These are phyloP conservation scores for Epizoanthus ramosus DNA, from an alignment of 92 coral and sea anemone genomes.

Conservation along the genomic window DNA sequence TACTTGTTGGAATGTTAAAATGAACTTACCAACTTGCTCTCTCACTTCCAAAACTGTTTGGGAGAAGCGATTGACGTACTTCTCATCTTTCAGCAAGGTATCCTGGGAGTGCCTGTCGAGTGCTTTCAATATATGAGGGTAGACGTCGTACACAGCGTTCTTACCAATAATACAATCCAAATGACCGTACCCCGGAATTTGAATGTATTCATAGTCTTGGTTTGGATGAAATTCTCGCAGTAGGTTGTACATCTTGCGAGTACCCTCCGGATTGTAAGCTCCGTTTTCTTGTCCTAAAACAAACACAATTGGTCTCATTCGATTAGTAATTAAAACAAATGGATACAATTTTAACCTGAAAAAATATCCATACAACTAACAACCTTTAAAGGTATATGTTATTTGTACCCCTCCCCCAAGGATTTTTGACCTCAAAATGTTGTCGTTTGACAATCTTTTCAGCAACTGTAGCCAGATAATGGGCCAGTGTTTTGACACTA, in stretches of 20 bases:
- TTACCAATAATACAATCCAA: constrained; percentile 62
- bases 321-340: background rate
- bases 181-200: constrained; percentile 65
- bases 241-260: constrained; percentile 18
- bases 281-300: constrained; percentile 56
- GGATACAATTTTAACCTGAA: background rate
- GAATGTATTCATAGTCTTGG: constrained; percentile 43
- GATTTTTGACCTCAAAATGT: too few species aligned
- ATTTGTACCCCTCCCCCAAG: too few species aligned
- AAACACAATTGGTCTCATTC: background rate
- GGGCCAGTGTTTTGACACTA: too few species aligned
- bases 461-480: too few species aligned
- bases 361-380: background rate
- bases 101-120: constrained; percentile 55
- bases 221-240: constrained; percentile 58
- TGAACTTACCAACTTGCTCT: too few species aligned
- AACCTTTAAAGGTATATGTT: too few species aligned
- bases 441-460: too few species aligned
- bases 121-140: constrained; percentile 58
- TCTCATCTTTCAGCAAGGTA: background rate
- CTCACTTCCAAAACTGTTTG: too few species aligned
- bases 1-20: too few species aligned
- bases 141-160: constrained; percentile 53
- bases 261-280: constrained; percentile 48
- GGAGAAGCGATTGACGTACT: too few species aligned